Percentiles rank a stretch among this genome's conserved stretches.
phyloP scores from a whole-genome alignment of 2,113 vertebrate species.

The Motacilla alba region DNA sequence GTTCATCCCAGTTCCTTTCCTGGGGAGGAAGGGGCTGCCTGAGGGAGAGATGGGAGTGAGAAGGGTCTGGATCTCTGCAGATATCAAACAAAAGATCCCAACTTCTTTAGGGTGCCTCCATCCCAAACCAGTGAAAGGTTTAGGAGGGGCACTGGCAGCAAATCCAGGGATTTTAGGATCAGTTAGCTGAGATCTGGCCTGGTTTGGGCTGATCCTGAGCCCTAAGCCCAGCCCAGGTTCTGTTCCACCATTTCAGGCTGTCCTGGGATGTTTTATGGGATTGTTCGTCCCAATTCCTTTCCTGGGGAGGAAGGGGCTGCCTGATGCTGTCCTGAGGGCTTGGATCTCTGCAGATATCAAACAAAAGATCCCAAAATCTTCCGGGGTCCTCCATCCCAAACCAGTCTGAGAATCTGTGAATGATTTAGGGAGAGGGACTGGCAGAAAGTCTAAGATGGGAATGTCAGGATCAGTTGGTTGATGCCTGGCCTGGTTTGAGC shows the following conservation, averaged over 20 bases:
- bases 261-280: neutral
- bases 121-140: neutral
- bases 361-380: neutral
- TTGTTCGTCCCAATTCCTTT: neutral
- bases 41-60: no score
- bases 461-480: fast-evolving
- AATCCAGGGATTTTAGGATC: neutral
- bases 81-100: neutral
- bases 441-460: neutral
- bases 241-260: neutral
- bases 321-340: neutral
- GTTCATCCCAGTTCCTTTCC: neutral
- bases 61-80: neutral
- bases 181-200: neutral
- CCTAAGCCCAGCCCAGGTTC: no score
- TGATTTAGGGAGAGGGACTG: fast-evolving
- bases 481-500: neutral
- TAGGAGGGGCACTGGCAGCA: neutral
- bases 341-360: neutral
- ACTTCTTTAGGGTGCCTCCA: no score
- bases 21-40: neutral
- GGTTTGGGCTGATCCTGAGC: neutral
- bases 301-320: neutral
- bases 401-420: no score
- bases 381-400: neutral